phyloP scores from a whole-genome alignment of 1,140 invertebrate species.

The Heliconius eleuchia region DNA sequence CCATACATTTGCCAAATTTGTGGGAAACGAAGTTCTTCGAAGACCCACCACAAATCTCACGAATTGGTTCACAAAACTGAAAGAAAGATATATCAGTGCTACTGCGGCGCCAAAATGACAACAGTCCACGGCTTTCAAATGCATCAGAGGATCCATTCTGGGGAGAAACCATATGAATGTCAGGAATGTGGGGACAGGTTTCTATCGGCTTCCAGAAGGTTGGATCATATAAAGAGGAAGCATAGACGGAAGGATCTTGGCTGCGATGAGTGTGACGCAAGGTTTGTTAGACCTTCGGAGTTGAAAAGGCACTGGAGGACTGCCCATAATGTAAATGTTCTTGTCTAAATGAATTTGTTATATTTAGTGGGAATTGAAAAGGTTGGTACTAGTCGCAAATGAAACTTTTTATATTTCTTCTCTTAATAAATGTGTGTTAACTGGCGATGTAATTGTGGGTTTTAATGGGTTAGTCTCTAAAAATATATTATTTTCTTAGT shows the following conservation, averaged over 20 bases:
- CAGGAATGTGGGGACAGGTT: constrained; percentile 84
- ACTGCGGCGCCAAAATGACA: constrained; percentile 64
- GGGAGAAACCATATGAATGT: constrained; percentile 88
- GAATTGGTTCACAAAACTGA: constrained; percentile 60
- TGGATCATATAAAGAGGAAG: constrained; percentile 68
- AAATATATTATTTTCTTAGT: no score
- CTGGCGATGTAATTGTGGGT: no score
- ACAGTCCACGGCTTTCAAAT: constrained; percentile 62
- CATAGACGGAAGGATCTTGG: constrained; percentile 57
- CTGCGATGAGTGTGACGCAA: constrained; percentile 53
- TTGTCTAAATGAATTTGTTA: neutral
- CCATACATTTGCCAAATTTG: constrained; percentile 69
- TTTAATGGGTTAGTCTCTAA: no score
- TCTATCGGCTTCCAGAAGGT: constrained; percentile 65
- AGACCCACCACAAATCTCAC: constrained; percentile 70
- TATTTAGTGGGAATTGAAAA: neutral
- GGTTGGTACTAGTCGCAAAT: neutral
- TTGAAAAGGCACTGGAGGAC: constrained; percentile 57
- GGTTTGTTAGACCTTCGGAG: constrained; percentile 64
- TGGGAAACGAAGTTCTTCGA: constrained; percentile 67
- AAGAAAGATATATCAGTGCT: constrained; percentile 62
- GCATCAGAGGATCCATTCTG: constrained; percentile 84
- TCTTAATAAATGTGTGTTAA: no score
- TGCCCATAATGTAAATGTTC: constrained; percentile 21
- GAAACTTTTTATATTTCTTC: no score